Percentiles rank a stretch among this genome's conserved stretches.
These are phyloP conservation scores for Metopolophium dirhodum DNA, from an alignment of 1,140 invertebrate genomes.

Conservation along the genomic window DNA sequence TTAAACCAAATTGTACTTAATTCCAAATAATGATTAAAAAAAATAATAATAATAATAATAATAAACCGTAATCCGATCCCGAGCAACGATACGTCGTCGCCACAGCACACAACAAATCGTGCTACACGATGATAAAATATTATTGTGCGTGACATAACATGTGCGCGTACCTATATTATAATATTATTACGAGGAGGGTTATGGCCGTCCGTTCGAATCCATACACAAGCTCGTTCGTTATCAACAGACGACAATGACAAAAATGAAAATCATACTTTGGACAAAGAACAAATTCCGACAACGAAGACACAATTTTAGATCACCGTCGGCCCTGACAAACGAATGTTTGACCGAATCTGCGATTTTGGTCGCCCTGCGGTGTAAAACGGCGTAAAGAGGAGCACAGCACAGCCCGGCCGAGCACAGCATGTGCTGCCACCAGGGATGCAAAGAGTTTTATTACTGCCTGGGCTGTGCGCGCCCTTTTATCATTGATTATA, in stretches of 20 bases:
- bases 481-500: slow-evolving; percentile 50
- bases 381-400: neutral
- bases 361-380: neutral
- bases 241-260: neutral
- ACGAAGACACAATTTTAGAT: neutral
- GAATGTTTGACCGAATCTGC: neutral
- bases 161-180: neutral
- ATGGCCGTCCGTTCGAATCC: neutral
- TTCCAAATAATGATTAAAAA: neutral
- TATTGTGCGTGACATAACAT: no score
- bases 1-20: neutral
- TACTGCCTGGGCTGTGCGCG: neutral
- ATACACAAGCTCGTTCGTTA: neutral
- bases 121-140: neutral
- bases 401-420: neutral
- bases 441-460: slow-evolving; percentile 22
- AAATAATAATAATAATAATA: neutral
- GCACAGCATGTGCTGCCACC: slow-evolving; percentile 8
- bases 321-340: neutral
- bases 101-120: neutral
- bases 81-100: no score
- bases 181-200: neutral
- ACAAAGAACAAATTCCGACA: neutral
- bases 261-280: neutral
- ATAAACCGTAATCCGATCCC: neutral